A percentile compares a stretch with the other conserved stretches of the same genome.
These are phyloP conservation scores for Anthophora plumipes DNA, from an alignment of 2,888 invertebrate genomes.

Conservation along the genomic window DNA sequence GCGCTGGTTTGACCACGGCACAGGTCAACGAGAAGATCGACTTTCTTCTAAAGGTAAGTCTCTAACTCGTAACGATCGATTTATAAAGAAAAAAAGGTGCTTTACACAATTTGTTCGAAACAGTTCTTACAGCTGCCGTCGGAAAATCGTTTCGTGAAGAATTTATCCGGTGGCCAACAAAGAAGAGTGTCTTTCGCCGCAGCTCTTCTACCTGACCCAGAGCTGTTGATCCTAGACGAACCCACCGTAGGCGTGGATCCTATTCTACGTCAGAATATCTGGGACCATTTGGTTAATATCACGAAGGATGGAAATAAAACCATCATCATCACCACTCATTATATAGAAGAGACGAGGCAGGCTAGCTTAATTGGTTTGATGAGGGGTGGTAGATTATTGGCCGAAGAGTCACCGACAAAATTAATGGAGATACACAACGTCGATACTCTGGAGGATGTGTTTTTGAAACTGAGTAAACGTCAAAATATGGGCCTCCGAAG, in stretches of 20 bases:
- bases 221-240: constrained; percentile 95
- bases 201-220: constrained; percentile 94
- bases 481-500: constrained; percentile 93
- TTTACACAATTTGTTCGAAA: not conserved
- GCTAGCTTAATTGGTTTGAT: constrained; percentile 93
- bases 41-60: constrained; percentile 88
- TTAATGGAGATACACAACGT: constrained; percentile 90
- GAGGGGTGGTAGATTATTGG: constrained; percentile 93
- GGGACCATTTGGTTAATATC: constrained; percentile 93
- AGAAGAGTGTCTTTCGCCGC: constrained; percentile 95
- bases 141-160: constrained; percentile 88
- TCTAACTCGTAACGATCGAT: not conserved
- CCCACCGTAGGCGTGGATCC: constrained; percentile 98
- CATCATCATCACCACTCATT: constrained; percentile 94
- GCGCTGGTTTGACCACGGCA: constrained; percentile 90
- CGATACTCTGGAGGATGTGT: constrained; percentile 92
- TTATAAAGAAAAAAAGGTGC: not conserved
- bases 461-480: constrained; percentile 91
- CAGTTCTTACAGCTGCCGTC: constrained; percentile 86
- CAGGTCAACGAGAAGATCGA: constrained; percentile 90
- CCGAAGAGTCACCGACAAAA: constrained; percentile 92
- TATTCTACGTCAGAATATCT: constrained; percentile 92
- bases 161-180: constrained; percentile 95
- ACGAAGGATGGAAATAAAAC: constrained; percentile 91
- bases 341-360: constrained; percentile 94